A percentile compares a stretch with the other conserved stretches of the same genome.
Conservation (phyloP, 1,140 invertebrate species). For the Asobara japonica region DNA sequence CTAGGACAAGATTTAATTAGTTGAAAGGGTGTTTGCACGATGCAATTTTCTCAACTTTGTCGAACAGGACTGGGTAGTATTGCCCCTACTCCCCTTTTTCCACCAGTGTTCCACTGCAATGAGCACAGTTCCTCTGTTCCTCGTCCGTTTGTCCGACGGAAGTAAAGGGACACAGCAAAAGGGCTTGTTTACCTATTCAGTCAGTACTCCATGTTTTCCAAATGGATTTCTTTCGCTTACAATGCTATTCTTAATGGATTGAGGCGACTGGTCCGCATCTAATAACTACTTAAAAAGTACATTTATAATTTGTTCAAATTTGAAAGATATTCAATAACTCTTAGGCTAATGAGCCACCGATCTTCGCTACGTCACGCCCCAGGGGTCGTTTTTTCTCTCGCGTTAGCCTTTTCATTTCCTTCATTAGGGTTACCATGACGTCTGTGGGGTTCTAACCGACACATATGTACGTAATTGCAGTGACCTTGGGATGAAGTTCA, state of each 20-base stretch:
- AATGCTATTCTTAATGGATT: not conserved
- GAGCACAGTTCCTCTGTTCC: not conserved
- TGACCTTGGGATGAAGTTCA: slow-evolving; percentile 12
- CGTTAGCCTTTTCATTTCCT: slow-evolving; percentile 21
- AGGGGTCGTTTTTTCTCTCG: not conserved
- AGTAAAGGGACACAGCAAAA: not conserved
- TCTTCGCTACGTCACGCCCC: slow-evolving; percentile 24
- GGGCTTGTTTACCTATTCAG: not conserved
- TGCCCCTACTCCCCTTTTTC: no score
- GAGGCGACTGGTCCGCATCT: not conserved
- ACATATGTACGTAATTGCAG: slow-evolving; percentile 33
- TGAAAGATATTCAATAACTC: slow-evolving; percentile 24
- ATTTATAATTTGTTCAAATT: not conserved
- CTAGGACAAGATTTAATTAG: slow-evolving; percentile 32
- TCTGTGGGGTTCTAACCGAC: not conserved
- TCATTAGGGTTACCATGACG: slow-evolving; percentile 26
- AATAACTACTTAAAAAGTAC: not conserved
- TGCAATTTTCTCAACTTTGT: slow-evolving; percentile 32
- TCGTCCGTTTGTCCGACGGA: slow-evolving; percentile 1
- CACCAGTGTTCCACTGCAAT: not conserved
- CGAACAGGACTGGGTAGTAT: slow-evolving; percentile 26
- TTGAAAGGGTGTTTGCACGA: slow-evolving; percentile 32
- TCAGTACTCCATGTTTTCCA: not conserved
- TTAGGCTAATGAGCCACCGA: slow-evolving; percentile 20
- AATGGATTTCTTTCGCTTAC: not conserved